These are phyloP conservation scores for Phoxinus phoxinus DNA, from an alignment of 2,113 vertebrate species.

Conservation along the genomic window DNA sequence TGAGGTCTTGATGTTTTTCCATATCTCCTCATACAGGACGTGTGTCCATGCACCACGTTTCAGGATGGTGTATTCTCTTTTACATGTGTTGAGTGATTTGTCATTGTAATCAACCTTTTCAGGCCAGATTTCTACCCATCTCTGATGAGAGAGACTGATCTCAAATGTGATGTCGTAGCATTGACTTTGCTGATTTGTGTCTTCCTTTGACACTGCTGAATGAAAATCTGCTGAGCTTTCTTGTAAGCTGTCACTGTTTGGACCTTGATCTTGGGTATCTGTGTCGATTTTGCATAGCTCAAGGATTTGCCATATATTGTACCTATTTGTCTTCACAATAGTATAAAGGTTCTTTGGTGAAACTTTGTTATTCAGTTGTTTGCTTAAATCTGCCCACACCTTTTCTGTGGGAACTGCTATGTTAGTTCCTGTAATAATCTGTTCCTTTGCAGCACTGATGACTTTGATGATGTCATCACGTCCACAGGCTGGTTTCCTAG, in stretches of 20 bases:
- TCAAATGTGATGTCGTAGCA: not conserved
- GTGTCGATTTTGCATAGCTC: not conserved
- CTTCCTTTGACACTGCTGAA: not conserved
- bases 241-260: not conserved
- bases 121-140: not conserved
- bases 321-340: not conserved
- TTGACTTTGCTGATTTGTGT: not conserved
- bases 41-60: not conserved
- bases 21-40: no score
- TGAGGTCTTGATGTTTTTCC: no score
- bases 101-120: not conserved
- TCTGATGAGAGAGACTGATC: not conserved
- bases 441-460: not conserved
- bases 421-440: not conserved
- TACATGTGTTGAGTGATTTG: not conserved
- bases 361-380: not conserved
- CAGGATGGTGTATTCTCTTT: not conserved
- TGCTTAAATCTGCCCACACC: conserved; percentile 3
- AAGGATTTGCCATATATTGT: not conserved
- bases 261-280: not conserved
- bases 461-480: no score
- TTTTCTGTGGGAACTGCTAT: not conserved
- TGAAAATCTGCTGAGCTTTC: not conserved
- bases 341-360: not conserved
- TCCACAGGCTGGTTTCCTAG: not conserved